Evolutionary conservation across 2,888 invertebrate genomes (phyloP).

Genomic region (Margaritifera margaritifera): DNA sequence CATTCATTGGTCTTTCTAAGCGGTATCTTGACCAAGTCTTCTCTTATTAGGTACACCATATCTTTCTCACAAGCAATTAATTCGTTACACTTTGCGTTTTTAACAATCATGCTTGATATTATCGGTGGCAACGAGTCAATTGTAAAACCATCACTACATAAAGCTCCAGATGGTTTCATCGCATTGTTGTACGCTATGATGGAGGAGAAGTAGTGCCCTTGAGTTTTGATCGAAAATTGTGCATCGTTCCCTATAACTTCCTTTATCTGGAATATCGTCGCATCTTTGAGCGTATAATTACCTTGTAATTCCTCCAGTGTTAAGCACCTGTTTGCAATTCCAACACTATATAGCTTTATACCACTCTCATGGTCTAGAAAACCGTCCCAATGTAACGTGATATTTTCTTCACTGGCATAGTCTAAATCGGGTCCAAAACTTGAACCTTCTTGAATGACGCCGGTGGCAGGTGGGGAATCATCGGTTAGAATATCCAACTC

Average conservation of each 20-base stretch:
- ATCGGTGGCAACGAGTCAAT: slow-evolving; percentile 33
- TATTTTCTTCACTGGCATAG: slow-evolving; percentile 24
- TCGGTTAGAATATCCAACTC: slow-evolving; percentile 49
- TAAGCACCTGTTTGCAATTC: slow-evolving; percentile 20
- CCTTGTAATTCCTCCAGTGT: slow-evolving; percentile 6
- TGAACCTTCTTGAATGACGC: slow-evolving; percentile 46
- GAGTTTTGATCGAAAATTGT: slow-evolving; percentile 4
- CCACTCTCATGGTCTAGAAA: slow-evolving; percentile 48
- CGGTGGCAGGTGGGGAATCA: slow-evolving; percentile 47
- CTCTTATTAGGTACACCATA: slow-evolving; percentile 18
- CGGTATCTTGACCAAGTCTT: neutral
- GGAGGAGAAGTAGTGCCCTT: slow-evolving; percentile 40
- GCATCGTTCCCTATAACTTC: too few species aligned
- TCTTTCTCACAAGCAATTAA: slow-evolving; percentile 17
- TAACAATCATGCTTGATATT: slow-evolving; percentile 26
- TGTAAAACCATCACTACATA: slow-evolving; percentile 54
- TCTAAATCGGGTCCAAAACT: slow-evolving; percentile 34
- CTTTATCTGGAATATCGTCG: too few species aligned
- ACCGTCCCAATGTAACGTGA: slow-evolving; percentile 38
- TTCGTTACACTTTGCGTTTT: slow-evolving; percentile 18
- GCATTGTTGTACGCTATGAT: slow-evolving; percentile 58
- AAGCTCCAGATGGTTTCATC: slow-evolving; percentile 41
- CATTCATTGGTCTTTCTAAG: neutral
- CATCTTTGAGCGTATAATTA: neutral
- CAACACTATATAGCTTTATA: slow-evolving; percentile 29